Percentiles rank a stretch among this genome's conserved stretches.
These are phyloP conservation scores for Microctonus brassicae DNA, from an alignment of 2,888 invertebrate species.

Conservation along the genomic window DNA sequence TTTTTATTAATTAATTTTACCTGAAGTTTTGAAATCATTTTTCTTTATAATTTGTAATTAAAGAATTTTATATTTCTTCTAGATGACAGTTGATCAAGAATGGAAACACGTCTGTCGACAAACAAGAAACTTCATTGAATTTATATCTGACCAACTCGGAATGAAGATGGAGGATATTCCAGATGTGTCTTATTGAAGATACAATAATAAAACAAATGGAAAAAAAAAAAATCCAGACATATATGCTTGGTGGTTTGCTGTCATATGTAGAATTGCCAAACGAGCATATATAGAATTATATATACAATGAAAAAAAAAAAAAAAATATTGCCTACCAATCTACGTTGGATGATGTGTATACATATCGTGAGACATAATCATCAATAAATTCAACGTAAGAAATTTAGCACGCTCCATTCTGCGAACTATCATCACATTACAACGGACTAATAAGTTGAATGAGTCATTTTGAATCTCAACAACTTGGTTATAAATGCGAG, in stretches of 20 bases:
- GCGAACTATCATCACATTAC: not conserved
- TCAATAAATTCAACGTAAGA: constrained; percentile 16
- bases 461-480: not conserved
- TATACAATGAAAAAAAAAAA: not conserved
- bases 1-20: not conserved
- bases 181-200: constrained; percentile 18
- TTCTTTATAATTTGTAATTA: not conserved
- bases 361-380: not conserved
- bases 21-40: not conserved
- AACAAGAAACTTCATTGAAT: constrained; percentile 19
- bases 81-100: not conserved
- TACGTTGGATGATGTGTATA: too few species aligned
- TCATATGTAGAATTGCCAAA: not conserved
- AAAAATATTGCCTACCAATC: not conserved
- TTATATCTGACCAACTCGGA: constrained; percentile 33
- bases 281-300: not conserved
- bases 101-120: constrained; percentile 12
- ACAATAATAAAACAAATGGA: not conserved
- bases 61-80: not conserved
- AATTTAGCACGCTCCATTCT: not conserved
- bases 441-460: not conserved
- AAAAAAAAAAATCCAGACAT: not conserved
- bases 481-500: not conserved
- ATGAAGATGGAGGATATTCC: constrained; percentile 15
- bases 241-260: not conserved